Percentiles rank a stretch among this genome's conserved stretches.
Evolutionary conservation across 1,140 invertebrate species (phyloP).

Genomic region (Pomacea maculata): DNA sequence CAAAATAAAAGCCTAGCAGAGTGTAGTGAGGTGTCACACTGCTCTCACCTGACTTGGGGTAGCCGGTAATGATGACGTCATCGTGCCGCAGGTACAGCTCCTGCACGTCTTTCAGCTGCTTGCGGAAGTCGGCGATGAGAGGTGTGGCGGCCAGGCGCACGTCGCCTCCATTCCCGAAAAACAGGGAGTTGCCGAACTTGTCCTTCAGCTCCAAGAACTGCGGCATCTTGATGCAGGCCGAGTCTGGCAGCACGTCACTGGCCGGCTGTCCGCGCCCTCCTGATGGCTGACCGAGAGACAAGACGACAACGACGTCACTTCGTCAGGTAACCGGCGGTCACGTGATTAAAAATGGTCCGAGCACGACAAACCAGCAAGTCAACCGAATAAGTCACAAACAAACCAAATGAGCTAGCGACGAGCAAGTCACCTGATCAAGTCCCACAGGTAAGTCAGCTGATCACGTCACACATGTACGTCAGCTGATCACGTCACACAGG

Average conservation of each 20-base stretch:
- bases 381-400: neutral
- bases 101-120: slow-evolving; percentile 18
- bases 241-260: neutral
- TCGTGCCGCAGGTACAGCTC: slow-evolving; percentile 17
- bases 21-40: neutral
- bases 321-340: neutral
- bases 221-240: neutral
- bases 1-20: neutral
- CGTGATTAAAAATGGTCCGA: neutral
- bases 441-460: too few relatives aligned
- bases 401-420: neutral
- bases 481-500: neutral
- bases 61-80: slow-evolving; percentile 20
- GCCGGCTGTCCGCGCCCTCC: neutral
- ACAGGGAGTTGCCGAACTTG: slow-evolving; percentile 23
- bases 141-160: slow-evolving; percentile 20
- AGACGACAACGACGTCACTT: neutral
- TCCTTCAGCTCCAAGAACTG: slow-evolving; percentile 24
- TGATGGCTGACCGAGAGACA: neutral
- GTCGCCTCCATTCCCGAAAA: slow-evolving; percentile 20
- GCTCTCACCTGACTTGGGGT: slow-evolving; percentile 16
- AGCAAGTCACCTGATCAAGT: neutral
- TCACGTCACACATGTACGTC: neutral
- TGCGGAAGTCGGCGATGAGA: slow-evolving; percentile 13
- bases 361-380: neutral